Base-by-base conservation (phyloP, 2,113 vertebrate genomes). In the Oreotrochilus melanogaster region DNA sequence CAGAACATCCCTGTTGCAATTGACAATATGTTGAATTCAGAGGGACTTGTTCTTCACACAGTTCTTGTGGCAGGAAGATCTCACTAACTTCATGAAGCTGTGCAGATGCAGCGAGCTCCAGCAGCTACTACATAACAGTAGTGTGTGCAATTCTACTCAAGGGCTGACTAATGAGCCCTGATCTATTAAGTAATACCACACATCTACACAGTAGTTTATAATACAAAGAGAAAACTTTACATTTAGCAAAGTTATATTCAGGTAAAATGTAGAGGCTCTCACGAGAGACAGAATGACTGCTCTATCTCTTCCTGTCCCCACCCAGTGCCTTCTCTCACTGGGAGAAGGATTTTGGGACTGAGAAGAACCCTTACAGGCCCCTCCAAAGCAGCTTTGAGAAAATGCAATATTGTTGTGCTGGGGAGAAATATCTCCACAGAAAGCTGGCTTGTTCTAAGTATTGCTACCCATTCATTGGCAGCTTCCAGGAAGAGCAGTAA, bases 271-370 rank as follows among this genome's bases (percentile, higher is more conserved):
- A 45, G n/a, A 72, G 30, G 9, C 31, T 95, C 39, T 75, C n/a
- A 62, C 9, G 60, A 12, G 50, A 74, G 57, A 69, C 3, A 61
- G 28, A 81, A 64, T 0, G 8, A 25, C 14, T 0, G 0, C 17
- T 61, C 18, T 57, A 1, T 31, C 30, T 79, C 69, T 17, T 85
- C 31, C 54, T 70, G 18, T 62, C 30, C 28, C 31, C 17, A 54
- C 14, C 18, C 28, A 73, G 18, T 37, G 42, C 33, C 23, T 69
- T 66, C 43, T 66, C 92, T 87, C n/a, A 37, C 2, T 10, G 23
- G 27, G 50, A 85, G 28, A 17, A 75, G 11, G 25, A 65, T 56
- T 75, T 89, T 37, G 58, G 54, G 33, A 71, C 17, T 7, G 19
- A 91, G 48, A 57, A 57, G 43, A 78, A 72, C 15, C 54, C 60